Percentiles rank a stretch among this genome's conserved stretches.
These are phyloP conservation scores for Zaprionus davidi DNA, from an alignment of 1,140 invertebrate species.

Conservation along the genomic window DNA sequence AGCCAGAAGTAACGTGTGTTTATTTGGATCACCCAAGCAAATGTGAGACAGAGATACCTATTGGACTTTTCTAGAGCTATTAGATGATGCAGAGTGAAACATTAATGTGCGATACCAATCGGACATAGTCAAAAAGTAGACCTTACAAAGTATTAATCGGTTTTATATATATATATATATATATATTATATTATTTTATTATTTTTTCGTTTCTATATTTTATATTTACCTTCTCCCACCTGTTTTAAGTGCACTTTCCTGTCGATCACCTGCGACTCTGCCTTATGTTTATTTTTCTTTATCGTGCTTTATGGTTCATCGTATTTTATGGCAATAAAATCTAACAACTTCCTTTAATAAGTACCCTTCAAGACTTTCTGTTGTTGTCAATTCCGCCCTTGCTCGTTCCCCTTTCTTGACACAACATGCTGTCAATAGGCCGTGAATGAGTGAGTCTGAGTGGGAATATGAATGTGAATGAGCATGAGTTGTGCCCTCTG, in stretches of 20 bases:
- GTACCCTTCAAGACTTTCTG: slow-evolving; percentile 33
- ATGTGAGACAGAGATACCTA: too few species aligned
- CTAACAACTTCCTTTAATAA: slow-evolving; percentile 56
- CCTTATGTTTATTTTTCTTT: neutral
- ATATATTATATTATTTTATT: neutral
- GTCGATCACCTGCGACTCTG: slow-evolving; percentile 56
- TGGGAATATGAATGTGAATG: slow-evolving; percentile 13
- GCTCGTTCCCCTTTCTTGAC: neutral
- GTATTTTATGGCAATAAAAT: slow-evolving; percentile 34
- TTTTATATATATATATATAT: too few species aligned
- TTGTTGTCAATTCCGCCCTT: neutral
- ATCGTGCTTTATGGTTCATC: slow-evolving; percentile 40
- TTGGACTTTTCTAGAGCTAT: too few species aligned
- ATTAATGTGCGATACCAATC: too few species aligned
- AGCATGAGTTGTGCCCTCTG: slow-evolving; percentile 29
- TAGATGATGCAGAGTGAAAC: too few species aligned
- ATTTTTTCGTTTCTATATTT: neutral
- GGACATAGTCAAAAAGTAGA: too few species aligned
- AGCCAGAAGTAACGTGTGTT: too few species aligned
- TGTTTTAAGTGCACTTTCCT: slow-evolving; percentile 24
- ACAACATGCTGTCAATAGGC: slow-evolving; percentile 38
- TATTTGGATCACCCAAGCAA: too few species aligned
- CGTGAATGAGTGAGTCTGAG: slow-evolving; percentile 34
- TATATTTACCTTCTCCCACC: too few species aligned
- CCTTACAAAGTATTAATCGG: too few species aligned